Evolutionary conservation across 2,888 invertebrate genomes (phyloP).

Genomic region (Ctena decussata): DNA sequence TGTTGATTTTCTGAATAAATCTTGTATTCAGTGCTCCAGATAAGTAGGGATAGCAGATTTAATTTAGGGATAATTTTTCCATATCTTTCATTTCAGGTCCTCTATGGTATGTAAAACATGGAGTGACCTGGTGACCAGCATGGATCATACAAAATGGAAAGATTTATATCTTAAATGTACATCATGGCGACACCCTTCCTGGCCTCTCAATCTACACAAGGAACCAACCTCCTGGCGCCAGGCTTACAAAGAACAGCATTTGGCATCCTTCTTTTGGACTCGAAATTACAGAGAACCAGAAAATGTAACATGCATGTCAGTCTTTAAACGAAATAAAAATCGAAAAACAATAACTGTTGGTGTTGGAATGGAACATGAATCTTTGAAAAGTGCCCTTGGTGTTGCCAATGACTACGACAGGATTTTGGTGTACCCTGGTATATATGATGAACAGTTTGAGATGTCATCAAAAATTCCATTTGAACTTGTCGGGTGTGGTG

Average conservation of each 20-base stretch:
- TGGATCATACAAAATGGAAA: conserved; percentile 80
- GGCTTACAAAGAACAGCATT: conserved; percentile 77
- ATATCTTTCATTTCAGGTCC: conserved; percentile 46
- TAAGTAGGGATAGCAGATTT: no score
- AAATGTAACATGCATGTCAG: conserved; percentile 71
- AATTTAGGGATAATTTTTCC: no score
- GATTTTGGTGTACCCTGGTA: conserved; percentile 82
- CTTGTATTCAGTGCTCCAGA: no score
- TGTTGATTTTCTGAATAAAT: no score
- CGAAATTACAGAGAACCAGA: conserved; percentile 63
- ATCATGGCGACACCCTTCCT: conserved; percentile 81
- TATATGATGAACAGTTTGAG: conserved; percentile 84
- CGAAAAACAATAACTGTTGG: conserved; percentile 81
- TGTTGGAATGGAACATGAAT: conserved; percentile 72
- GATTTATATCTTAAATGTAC: conserved; percentile 76
- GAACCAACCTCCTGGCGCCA: conserved; percentile 81
- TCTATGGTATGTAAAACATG: conserved; percentile 82
- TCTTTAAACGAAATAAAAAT: conserved; percentile 71
- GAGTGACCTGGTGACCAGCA: conserved; percentile 78
- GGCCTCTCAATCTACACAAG: conserved; percentile 78
- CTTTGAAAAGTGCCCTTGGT: conserved; percentile 78
- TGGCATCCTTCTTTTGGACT: conserved; percentile 77
- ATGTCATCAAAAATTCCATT: conserved; percentile 83
- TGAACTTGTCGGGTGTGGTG: conserved; percentile 82
- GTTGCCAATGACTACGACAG: conserved; percentile 81